phyloP scores from a whole-genome alignment of 2,888 invertebrate genomes.

The Ischnura elegans region DNA sequence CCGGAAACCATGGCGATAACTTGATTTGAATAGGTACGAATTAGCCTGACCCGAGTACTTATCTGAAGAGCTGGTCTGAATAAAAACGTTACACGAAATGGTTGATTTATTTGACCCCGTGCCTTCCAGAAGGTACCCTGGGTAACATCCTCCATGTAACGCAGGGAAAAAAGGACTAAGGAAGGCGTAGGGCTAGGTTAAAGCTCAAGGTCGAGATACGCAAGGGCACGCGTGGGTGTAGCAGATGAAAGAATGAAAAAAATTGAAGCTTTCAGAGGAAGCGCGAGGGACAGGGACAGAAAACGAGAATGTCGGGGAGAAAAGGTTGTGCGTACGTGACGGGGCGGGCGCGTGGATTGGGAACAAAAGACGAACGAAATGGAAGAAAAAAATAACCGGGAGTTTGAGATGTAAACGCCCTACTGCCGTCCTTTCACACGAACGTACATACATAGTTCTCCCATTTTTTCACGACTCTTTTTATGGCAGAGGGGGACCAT shows the following conservation, averaged over 20 bases:
- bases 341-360: not conserved
- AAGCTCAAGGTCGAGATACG: not conserved
- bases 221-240: not conserved
- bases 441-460: not conserved
- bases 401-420: not conserved
- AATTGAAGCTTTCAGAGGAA: not conserved
- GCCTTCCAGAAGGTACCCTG: too few relatives aligned
- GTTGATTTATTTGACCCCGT: too few relatives aligned
- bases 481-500: not conserved
- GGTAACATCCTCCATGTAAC: too few relatives aligned
- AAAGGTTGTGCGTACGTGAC: not conserved
- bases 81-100: too few relatives aligned
- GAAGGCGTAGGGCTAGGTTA: not conserved
- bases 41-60: too few relatives aligned
- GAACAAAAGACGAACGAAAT: not conserved
- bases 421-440: not conserved
- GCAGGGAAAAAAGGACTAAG: not conserved
- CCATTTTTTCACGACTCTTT: not conserved
- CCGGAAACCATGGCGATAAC: too few relatives aligned
- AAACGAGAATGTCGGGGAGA: not conserved
- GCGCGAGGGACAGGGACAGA: not conserved
- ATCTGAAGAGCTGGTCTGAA: too few relatives aligned
- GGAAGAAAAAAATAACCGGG: not conserved
- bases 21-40: too few relatives aligned
- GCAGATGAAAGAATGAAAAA: constrained; percentile 27